Conservation (phyloP, 2,888 invertebrate species). For the Zhuqinia jingwanae region DNA sequence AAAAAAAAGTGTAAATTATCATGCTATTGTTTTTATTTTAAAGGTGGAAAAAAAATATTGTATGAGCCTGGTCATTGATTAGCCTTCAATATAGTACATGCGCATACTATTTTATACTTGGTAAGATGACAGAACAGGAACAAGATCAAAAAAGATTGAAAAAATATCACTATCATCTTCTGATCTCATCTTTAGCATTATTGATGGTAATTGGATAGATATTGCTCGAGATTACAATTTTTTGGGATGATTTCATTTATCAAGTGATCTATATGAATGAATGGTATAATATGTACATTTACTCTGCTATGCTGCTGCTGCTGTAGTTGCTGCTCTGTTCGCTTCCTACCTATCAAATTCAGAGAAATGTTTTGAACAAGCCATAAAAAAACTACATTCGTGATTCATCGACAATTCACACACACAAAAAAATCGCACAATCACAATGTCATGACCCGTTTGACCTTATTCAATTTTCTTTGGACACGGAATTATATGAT, state of each 20-base stretch:
- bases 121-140: slow-evolving; percentile 19
- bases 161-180: not conserved
- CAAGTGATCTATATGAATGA: not conserved
- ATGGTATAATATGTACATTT: not conserved
- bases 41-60: too few species aligned
- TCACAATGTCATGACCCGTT: slow-evolving; percentile 42
- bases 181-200: not conserved
- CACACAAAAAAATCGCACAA: too few species aligned
- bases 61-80: too few species aligned
- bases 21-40: too few species aligned
- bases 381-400: not conserved
- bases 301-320: not conserved
- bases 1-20: not conserved
- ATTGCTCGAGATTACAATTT: not conserved
- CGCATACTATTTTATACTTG: not conserved
- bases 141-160: too few species aligned
- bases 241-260: not conserved
- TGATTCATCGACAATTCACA: slow-evolving; percentile 61
- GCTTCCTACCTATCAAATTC: too few species aligned
- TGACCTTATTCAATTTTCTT: slow-evolving; percentile 43
- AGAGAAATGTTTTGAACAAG: not conserved
- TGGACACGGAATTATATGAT: not conserved
- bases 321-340: too few species aligned
- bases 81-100: too few species aligned
- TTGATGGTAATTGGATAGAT: not conserved